phyloP scores from a whole-genome alignment of 2,113 vertebrate species.

The Sphaerodactylus townsendi region DNA sequence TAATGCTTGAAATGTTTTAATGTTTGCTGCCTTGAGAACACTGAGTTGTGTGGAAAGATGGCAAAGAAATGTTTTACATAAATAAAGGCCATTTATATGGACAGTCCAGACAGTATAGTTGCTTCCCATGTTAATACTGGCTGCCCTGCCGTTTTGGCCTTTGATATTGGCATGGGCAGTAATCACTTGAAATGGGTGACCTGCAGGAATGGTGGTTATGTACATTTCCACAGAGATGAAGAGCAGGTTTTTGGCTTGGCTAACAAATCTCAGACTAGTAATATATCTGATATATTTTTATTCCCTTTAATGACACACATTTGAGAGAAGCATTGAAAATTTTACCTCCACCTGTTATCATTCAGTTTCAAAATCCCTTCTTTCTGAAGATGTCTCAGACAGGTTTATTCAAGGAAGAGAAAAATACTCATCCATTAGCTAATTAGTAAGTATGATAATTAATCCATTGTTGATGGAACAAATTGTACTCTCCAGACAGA shows the following conservation, averaged over 20 bases:
- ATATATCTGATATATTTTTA: not conserved
- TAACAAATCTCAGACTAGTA: not conserved
- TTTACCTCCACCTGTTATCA: not conserved
- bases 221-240: not conserved
- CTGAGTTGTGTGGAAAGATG: too few species aligned
- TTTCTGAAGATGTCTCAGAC: not conserved
- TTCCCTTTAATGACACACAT: not conserved
- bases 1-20: too few species aligned
- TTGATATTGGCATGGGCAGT: too few species aligned
- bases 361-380: not conserved
- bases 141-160: too few species aligned
- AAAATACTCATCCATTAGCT: constrained; percentile 27
- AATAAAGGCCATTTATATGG: too few species aligned
- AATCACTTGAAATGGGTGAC: too few species aligned
- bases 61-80: too few species aligned
- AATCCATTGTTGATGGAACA: constrained; percentile 14
- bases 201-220: not conserved
- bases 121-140: too few species aligned
- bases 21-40: too few species aligned
- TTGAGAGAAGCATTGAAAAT: not conserved
- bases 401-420: not conserved
- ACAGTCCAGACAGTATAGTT: too few species aligned
- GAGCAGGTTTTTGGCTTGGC: not conserved
- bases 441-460: constrained; percentile 33
- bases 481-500: constrained; percentile 16